Evolutionary conservation across 2,797 vertebrate genomes (phyloP).

Genomic region (Hipposideros larvatus): DNA sequence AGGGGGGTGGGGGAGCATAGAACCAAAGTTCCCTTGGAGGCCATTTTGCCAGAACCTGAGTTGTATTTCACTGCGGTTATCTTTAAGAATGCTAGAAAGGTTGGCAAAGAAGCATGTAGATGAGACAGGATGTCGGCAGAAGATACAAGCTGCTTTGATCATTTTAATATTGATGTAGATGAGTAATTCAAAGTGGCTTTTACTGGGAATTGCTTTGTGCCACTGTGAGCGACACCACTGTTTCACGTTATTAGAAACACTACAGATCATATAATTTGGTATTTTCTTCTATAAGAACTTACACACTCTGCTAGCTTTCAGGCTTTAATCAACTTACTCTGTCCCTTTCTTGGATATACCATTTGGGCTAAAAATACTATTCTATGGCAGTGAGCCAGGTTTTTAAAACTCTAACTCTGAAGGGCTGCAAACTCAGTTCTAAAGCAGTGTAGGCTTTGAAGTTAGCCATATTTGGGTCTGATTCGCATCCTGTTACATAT

Average conservation of each 20-base stretch:
- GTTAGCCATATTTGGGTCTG: not conserved
- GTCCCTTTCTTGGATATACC: not conserved
- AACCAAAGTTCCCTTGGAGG: not conserved
- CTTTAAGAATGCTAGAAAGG: not conserved
- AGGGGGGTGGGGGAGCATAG: no score
- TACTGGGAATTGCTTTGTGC: not conserved
- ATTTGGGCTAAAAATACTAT: not conserved
- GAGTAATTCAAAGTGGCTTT: slow-evolving; percentile 1
- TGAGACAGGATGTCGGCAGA: not conserved
- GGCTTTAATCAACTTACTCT: not conserved
- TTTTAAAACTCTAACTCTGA: not conserved
- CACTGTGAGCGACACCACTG: not conserved
- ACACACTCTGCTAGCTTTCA: not conserved
- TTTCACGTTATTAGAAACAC: not conserved
- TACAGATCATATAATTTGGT: not conserved
- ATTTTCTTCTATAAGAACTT: not conserved
- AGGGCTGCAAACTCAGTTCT: not conserved
- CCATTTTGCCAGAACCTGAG: not conserved
- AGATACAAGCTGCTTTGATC: slow-evolving; percentile 36
- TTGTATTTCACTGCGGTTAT: not conserved
- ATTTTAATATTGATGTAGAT: not conserved
- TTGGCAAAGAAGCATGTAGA: not conserved
- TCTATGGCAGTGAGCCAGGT: not conserved
- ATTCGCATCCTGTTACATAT: not conserved
- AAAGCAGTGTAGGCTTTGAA: not conserved